phyloP scores from a whole-genome alignment of 2,888 invertebrate genomes.

The Tubiluchus corallicola region DNA sequence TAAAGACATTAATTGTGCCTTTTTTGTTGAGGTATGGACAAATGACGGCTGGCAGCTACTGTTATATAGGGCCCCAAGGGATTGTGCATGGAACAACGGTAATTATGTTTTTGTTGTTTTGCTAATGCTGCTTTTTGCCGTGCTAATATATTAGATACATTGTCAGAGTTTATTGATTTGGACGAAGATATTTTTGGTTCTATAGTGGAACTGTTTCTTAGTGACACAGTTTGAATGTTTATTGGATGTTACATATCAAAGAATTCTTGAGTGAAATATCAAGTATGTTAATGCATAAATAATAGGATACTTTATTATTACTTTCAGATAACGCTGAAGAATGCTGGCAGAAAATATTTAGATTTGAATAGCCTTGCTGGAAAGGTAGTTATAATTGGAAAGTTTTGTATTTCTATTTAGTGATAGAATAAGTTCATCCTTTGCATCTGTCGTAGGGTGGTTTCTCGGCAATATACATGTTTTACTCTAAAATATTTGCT shows the following conservation, averaged over 20 bases:
- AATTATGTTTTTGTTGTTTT: slow-evolving; percentile 15
- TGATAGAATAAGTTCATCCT: too few relatives aligned
- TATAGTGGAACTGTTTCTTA: too few relatives aligned
- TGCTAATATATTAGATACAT: neutral
- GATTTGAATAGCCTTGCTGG: slow-evolving; percentile 32
- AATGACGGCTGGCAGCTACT: slow-evolving; percentile 44
- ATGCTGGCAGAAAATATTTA: slow-evolving; percentile 38
- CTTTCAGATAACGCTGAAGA: slow-evolving; percentile 38
- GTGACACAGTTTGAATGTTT: too few relatives aligned
- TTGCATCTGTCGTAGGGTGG: too few relatives aligned
- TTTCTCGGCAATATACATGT: too few relatives aligned
- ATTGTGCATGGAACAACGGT: slow-evolving; percentile 45
- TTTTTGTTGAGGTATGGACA: slow-evolving; percentile 37
- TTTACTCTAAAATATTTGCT: too few relatives aligned
- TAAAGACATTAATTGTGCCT: slow-evolving; percentile 5
- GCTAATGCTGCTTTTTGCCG: neutral
- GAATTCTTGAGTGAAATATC: too few relatives aligned
- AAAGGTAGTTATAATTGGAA: slow-evolving; percentile 29
- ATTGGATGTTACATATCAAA: too few relatives aligned
- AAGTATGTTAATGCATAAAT: too few relatives aligned
- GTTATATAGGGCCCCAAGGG: slow-evolving; percentile 44
- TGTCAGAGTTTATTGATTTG: neutral
- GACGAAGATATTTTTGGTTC: slow-evolving; percentile 4
- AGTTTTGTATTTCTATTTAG: too few relatives aligned
- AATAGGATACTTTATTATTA: too few relatives aligned